Evolutionary conservation across 2,797 vertebrate genomes (phyloP).

Genomic region (Acropternis orthonyx): DNA sequence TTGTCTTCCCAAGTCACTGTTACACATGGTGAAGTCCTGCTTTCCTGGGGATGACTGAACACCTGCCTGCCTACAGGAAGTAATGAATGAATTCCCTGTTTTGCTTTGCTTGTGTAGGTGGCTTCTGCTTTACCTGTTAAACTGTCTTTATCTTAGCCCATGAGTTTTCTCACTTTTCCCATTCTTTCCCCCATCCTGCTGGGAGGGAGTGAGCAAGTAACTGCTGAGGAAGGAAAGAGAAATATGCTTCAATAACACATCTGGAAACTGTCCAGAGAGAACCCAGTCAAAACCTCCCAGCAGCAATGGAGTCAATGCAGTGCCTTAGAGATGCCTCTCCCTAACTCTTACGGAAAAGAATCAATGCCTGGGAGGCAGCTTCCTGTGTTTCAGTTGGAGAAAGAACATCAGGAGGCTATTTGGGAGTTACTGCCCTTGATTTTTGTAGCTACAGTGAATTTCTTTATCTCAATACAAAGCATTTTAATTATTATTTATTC

Average conservation of each 20-base stretch:
- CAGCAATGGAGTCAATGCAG: neutral
- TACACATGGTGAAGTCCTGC: neutral
- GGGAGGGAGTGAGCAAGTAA: neutral
- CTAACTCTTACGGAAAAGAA: neutral
- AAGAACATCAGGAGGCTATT: neutral
- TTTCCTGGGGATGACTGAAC: neutral
- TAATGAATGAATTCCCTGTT: neutral
- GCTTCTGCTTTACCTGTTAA: neutral
- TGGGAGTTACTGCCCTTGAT: neutral
- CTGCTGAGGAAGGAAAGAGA: neutral
- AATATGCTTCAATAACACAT: neutral
- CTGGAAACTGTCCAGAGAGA: neutral
- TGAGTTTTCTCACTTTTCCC: neutral
- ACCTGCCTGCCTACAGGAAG: neutral
- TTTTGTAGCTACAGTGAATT: neutral
- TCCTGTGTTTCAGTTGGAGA: neutral
- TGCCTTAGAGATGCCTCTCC: slow-evolving; percentile 6
- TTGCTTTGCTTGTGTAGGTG: accelerated
- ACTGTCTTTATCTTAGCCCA: neutral
- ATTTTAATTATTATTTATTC: slow-evolving; percentile 6
- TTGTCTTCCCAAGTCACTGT: neutral
- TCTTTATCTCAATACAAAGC: neutral
- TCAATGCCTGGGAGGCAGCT: slow-evolving; percentile 6
- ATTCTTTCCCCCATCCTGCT: neutral
- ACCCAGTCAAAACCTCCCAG: neutral